Base-by-base conservation (phyloP, 2,113 vertebrate species). In the Tetrax tetrax region DNA sequence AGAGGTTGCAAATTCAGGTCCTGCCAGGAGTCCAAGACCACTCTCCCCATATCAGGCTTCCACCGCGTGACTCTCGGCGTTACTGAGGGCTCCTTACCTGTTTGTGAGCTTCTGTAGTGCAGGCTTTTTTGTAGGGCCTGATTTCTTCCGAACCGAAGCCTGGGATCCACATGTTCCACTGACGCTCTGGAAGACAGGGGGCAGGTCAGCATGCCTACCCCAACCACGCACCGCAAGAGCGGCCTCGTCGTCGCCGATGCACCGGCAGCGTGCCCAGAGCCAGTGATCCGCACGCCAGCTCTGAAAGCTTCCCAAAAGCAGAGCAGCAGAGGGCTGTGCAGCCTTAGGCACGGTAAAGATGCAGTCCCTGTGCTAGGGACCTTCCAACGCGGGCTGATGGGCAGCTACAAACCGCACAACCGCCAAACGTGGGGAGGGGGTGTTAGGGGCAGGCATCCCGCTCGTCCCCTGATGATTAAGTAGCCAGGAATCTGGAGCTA, bases 81-180 rank as follows among this genome's bases (percentile, higher is more conserved):
- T 38, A 7, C 45, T 4, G 31, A 59, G 31, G 43, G 45, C 16
- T 59, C 60, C 95, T 97, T 81, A 99, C 99, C 99, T 99, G 99
- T 99, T 99, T 99, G 97, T 99, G 99, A 95, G 99, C 99, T 98
- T 99, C 99, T 98, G 99, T 99, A 97, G 99, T 99, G 97, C 99
- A 99, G 41, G 99, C 99, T 98, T 99, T 99, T 98, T 99, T 99
- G 95, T 99, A 99, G 17, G 99, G 99, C 86, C 99, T 98, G 96
- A 99, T 99, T 98, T 99, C 99, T 95, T 99, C 99, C 31, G 99
- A 99, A 65, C 99, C 99, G 75, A 99, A 99, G 87, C 99, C 99
- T n/a, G 99, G 99, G 94, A 99, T 99, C 99, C 99, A 99, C 99
- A 99, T 99, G 97, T 99, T 99, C 99, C 99, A 99, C 97, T 99